Evolutionary conservation across 2,113 vertebrate species (phyloP), one percentile per base, ranked within the genome.

Genomic region (Phainopepla nitens): DNA sequence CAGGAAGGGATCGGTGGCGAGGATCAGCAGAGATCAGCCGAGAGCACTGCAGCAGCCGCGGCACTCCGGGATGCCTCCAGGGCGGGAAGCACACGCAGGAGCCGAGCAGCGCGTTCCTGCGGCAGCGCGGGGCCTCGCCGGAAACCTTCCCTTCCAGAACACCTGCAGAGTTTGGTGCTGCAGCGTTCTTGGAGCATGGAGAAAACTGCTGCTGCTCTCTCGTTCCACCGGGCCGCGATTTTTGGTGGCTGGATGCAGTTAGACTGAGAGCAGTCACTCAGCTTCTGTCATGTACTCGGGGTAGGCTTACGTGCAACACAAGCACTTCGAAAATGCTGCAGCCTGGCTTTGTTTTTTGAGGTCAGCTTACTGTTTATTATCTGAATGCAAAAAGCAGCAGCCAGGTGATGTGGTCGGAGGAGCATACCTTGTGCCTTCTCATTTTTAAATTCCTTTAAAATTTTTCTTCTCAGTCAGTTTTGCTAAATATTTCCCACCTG

Each of bases 11-110:
- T 96, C 97, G 92, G 97, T 64, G 75, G 84, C 56, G 58, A 89
- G 64, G 56, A 89, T 97, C 95, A 94, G 72, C 95, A 93, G 91
- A 85, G n/a, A n/a, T n/a, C n/a, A n/a, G n/a, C n/a, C n/a, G n/a
- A n/a, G n/a, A n/a, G n/a, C n/a, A n/a, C n/a, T n/a, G n/a, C 64
- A 76, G 41, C 1, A 70, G 57, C 14, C 15, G 22, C 77, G 44
- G 93, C 91, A 92, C 23, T 61, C 7, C 79, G 96, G 95, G 96
- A 81, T 60, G 44, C 11, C 54, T 95, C 94, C 97, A 96, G 35
- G 71, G 82, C 71, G 84, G 77, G 80, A 85, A 73, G 41, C 72
- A 84, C 84, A 84, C 79, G 17, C 77, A 95, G 60, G 31, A 61
- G 68, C 61, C 27, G 71, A 89, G 85, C 84, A 76, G 70, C 1